Percentiles rank a stretch among this genome's conserved stretches.
phyloP scores from a whole-genome alignment of 2,888 invertebrate species.

The Drosophila anomelani region DNA sequence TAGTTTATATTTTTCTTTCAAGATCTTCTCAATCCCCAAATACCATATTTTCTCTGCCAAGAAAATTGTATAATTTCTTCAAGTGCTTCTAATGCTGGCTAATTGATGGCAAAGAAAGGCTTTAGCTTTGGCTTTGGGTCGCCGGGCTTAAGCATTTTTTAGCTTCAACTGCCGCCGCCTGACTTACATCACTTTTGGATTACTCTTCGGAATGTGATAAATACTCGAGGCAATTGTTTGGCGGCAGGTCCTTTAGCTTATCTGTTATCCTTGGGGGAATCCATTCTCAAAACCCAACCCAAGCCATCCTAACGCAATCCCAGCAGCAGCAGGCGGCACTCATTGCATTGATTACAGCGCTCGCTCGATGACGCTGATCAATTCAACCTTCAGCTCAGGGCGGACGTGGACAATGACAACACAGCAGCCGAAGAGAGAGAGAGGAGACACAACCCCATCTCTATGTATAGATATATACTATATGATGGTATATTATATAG shows the following conservation, averaged over 20 bases:
- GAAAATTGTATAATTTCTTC: background rate
- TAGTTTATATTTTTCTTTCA: background rate
- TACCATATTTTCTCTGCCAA: background rate
- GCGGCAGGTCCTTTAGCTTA: constrained; percentile 21
- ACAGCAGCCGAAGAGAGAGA: background rate
- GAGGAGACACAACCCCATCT: constrained; percentile 18
- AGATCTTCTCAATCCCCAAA: background rate
- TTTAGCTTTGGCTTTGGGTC: background rate
- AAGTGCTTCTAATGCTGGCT: constrained; percentile 12
- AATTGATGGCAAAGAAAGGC: constrained; percentile 23
- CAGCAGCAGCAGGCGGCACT: constrained; percentile 7
- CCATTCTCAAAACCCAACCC: background rate
- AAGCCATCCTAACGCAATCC: background rate
- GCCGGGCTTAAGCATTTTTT: too few relatives aligned
- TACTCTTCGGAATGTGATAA: constrained; percentile 21
- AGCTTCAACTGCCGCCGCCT: constrained; percentile 25
- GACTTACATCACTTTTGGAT: constrained; percentile 25
- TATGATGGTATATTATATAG: background rate
- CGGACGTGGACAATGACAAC: constrained; percentile 61
- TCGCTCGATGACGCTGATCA: constrained; percentile 50
- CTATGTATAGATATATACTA: background rate
- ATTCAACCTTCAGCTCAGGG: constrained; percentile 74
- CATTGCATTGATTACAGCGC: constrained; percentile 22
- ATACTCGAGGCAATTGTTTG: constrained; percentile 12
- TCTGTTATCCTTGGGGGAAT: background rate